phyloP scores from a whole-genome alignment of 2,888 invertebrate species.

The Lasioglossum vierecki region DNA sequence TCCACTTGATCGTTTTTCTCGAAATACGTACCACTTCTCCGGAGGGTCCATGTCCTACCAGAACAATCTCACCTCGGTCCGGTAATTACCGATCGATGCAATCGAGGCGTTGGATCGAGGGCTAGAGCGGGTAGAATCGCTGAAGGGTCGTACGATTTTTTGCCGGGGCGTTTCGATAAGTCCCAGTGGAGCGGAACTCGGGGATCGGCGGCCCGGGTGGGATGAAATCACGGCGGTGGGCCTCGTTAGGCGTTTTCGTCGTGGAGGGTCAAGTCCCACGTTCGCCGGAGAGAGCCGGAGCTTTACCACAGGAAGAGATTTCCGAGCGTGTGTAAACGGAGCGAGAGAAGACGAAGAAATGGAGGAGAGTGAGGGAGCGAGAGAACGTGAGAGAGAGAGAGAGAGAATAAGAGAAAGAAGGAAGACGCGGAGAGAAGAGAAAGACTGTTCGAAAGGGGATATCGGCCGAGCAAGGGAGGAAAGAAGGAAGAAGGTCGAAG shows the following conservation, averaged over 20 bases:
- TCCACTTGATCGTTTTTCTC: too few relatives aligned
- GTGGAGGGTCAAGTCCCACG: conserved; percentile 70
- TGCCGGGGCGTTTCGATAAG: conserved; percentile 11
- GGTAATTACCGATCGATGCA: not conserved
- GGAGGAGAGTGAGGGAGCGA: not conserved
- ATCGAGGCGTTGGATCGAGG: not conserved
- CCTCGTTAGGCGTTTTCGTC: conserved; percentile 70
- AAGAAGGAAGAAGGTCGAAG: conserved; percentile 57
- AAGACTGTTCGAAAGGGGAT: not conserved
- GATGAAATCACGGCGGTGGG: conserved; percentile 70
- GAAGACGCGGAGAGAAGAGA: conserved; percentile 19
- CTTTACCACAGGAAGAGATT: conserved; percentile 10
- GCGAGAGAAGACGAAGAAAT: not conserved
- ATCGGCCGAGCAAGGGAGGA: conserved; percentile 17
- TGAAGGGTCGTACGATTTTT: not conserved
- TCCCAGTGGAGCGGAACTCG: conserved; percentile 46
- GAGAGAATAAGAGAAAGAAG: conserved; percentile 37
- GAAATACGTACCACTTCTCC: too few relatives aligned
- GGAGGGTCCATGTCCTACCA: not conserved
- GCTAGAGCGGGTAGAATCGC: not conserved
- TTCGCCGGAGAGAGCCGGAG: conserved; percentile 20
- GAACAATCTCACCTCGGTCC: not conserved
- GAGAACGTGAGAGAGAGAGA: not conserved
- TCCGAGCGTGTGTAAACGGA: not conserved
- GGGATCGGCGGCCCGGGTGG: conserved; percentile 62